phyloP scores from a whole-genome alignment of 2,888 invertebrate genomes.

The Pasiphila rectangulata region DNA sequence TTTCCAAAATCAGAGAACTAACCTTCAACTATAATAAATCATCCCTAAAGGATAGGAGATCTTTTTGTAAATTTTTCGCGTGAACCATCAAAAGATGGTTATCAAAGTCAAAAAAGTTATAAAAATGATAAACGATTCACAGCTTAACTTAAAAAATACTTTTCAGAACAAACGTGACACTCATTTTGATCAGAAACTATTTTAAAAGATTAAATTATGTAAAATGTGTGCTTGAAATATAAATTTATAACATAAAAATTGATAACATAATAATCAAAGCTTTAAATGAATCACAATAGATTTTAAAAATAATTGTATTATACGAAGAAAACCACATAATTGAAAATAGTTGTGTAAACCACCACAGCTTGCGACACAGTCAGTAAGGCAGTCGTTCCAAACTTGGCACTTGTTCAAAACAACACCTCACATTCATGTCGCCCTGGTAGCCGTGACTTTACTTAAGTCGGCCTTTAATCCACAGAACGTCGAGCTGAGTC shows the following conservation, averaged over 20 bases:
- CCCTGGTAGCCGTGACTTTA: slow-evolving; percentile 38
- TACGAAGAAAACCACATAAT: not conserved
- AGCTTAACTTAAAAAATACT: slow-evolving; percentile 36
- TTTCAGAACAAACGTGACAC: slow-evolving; percentile 35
- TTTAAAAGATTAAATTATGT: no score
- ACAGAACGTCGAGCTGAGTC: slow-evolving; percentile 9
- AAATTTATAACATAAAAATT: no score
- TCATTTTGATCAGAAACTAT: not conserved
- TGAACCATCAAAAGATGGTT: slow-evolving; percentile 37
- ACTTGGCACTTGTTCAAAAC: slow-evolving; percentile 11
- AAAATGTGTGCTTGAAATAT: no score
- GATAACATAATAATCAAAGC: no score
- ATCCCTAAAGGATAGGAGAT: slow-evolving; percentile 30
- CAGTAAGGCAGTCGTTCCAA: slow-evolving; percentile 5
- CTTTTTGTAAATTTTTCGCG: slow-evolving; percentile 52
- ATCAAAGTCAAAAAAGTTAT: slow-evolving; percentile 31
- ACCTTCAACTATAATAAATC: slow-evolving; percentile 33
- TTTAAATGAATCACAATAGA: no score
- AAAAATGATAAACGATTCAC: slow-evolving; percentile 45
- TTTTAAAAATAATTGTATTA: not conserved
- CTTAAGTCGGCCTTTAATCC: slow-evolving; percentile 36
- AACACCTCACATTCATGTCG: slow-evolving; percentile 24
- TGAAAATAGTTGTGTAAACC: not conserved
- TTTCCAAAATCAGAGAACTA: slow-evolving; percentile 15
- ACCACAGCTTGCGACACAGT: slow-evolving; percentile 5